phyloP scores from a whole-genome alignment of 2,888 invertebrate species.

The Tetramorium bicarinatum region DNA sequence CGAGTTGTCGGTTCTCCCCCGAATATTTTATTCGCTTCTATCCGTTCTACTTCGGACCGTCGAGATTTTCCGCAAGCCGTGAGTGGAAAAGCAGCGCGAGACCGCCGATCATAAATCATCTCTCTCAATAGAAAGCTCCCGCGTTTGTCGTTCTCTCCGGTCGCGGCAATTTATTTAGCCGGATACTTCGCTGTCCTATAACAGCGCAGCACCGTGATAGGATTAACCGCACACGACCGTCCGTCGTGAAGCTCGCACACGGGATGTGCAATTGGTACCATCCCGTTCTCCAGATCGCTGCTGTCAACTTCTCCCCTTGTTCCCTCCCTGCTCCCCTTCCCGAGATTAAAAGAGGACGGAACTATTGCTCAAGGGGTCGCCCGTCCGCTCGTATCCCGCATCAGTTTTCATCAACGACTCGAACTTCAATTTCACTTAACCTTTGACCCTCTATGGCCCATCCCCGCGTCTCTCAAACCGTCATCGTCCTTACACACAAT shows the following conservation, averaged over 20 bases:
- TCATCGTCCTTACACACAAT: conserved; percentile 9
- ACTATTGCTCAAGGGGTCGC: conserved; percentile 66
- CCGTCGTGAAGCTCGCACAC: neutral
- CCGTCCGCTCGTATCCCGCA: conserved; percentile 65
- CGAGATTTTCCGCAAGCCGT: conserved; percentile 46
- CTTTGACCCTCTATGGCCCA: conserved; percentile 49
- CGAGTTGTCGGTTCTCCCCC: neutral
- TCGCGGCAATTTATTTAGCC: conserved; percentile 68
- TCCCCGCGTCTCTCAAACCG: neutral
- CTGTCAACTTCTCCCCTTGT: conserved; percentile 2
- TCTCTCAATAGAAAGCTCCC: conserved; percentile 67
- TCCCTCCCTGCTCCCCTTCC: neutral
- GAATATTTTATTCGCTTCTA: conserved; percentile 34
- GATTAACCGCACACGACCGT: conserved; percentile 58
- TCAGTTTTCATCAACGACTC: conserved; percentile 74
- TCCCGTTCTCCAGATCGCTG: conserved; percentile 15
- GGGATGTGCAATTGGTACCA: conserved; percentile 2
- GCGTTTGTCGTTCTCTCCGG: conserved; percentile 29
- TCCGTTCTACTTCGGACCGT: conserved; percentile 7
- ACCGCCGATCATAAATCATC: conserved; percentile 69
- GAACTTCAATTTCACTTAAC: conserved; percentile 79
- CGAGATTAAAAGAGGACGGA: conserved; percentile 76
- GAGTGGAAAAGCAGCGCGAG: conserved; percentile 33
- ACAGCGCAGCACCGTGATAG: conserved; percentile 33
- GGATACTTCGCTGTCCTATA: conserved; percentile 53